Evolutionary conservation across 2,888 invertebrate genomes (phyloP).

Genomic region (Steinernema scapterisci): DNA sequence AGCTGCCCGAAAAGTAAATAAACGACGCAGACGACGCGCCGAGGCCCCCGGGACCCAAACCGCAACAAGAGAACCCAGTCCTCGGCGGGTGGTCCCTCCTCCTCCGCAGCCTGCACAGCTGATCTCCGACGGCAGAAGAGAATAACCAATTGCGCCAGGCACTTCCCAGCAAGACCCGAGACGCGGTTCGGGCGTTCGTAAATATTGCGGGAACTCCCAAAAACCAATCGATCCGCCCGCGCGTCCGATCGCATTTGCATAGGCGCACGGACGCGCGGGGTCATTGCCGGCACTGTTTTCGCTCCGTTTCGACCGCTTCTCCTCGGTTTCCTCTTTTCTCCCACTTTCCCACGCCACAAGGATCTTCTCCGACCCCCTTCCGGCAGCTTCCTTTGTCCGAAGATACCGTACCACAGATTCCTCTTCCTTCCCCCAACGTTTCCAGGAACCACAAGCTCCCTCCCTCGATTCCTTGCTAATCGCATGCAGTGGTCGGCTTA

Average conservation of each 20-base stretch:
- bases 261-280: not conserved
- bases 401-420: constrained; percentile 5
- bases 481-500: too few species aligned
- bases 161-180: not conserved
- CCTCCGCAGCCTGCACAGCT: not conserved
- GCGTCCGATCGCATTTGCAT: constrained; percentile 18
- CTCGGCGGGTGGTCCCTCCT: not conserved
- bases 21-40: not conserved
- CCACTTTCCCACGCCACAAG: not conserved
- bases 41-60: not conserved
- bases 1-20: not conserved
- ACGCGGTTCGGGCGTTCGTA: not conserved
- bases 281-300: too few species aligned
- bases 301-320: not conserved
- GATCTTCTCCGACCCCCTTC: not conserved
- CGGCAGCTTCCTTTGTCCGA: not conserved
- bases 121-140: not conserved
- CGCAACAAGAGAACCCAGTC: not conserved
- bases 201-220: constrained; percentile 21
- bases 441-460: too few species aligned
- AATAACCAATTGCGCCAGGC: not conserved
- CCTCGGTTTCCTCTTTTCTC: not conserved
- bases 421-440: too few species aligned
- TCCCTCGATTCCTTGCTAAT: too few species aligned
- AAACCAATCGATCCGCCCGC: constrained; percentile 13